These are phyloP conservation scores for Oophaga pumilio DNA, from an alignment of 2,113 vertebrate species.

Conservation along the genomic window DNA sequence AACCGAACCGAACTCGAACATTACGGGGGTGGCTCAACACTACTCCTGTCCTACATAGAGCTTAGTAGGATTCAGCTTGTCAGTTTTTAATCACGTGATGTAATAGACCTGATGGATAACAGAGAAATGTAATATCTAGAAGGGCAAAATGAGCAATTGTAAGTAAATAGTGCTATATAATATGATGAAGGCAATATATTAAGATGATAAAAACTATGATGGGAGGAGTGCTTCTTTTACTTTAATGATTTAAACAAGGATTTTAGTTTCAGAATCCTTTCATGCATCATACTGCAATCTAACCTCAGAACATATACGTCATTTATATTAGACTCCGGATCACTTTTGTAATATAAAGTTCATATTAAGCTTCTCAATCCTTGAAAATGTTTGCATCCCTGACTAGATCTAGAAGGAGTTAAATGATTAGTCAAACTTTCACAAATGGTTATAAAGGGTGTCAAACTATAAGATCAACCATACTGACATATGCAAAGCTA, in stretches of 20 bases:
- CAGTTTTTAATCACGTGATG: no score
- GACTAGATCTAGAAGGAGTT: slow-evolving; percentile 20
- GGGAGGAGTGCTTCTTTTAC: no score
- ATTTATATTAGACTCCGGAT: neutral
- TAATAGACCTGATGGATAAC: no score
- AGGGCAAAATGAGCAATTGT: no score
- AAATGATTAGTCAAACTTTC: slow-evolving; percentile 17
- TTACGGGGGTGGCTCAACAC: no score
- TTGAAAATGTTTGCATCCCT: neutral
- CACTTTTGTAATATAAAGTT: neutral
- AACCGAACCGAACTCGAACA: no score
- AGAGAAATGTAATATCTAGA: no score
- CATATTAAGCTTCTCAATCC: neutral
- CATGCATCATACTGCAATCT: neutral
- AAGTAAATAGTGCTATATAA: no score
- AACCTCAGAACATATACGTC: neutral
- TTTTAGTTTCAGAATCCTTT: neutral
- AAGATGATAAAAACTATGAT: no score
- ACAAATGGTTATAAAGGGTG: slow-evolving; percentile 44
- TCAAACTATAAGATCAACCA: slow-evolving; percentile 37
- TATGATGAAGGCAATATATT: no score
- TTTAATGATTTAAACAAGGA: neutral
- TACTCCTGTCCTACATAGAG: no score
- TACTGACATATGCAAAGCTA: slow-evolving; percentile 40
- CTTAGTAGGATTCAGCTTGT: no score